Percentiles rank a stretch among this genome's conserved stretches.
phyloP scores from a whole-genome alignment of 2,888 invertebrate genomes.

The Rhopalosiphum nymphaeae region DNA sequence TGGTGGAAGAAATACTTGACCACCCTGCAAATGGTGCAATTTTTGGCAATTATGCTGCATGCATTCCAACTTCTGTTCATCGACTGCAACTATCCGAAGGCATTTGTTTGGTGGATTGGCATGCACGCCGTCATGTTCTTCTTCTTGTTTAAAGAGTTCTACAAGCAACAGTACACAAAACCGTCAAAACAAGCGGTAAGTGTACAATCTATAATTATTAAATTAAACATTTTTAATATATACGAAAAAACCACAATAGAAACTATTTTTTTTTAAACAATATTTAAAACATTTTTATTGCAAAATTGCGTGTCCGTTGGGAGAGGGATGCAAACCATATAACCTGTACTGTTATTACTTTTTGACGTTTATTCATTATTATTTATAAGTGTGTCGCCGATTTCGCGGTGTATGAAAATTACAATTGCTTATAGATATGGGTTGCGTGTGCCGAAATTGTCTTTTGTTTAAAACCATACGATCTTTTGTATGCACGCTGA shows the following conservation, averaged over 20 bases:
- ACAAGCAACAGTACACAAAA: constrained; percentile 83
- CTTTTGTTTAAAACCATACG: constrained; percentile 7
- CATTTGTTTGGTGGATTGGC: constrained; percentile 97
- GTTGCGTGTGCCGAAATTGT: not conserved
- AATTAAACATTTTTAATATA: not conserved
- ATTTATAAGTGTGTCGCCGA: not conserved
- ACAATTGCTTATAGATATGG: not conserved
- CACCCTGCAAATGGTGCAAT: constrained; percentile 93
- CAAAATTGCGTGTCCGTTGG: not conserved
- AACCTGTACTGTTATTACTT: not conserved
- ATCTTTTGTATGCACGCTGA: not conserved
- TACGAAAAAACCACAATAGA: not conserved
- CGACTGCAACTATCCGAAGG: constrained; percentile 92
- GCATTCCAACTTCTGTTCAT: constrained; percentile 92
- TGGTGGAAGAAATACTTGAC: constrained; percentile 98
- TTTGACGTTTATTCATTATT: not conserved
- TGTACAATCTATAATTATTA: not conserved
- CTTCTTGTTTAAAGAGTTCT: constrained; percentile 95
- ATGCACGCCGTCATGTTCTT: constrained; percentile 96
- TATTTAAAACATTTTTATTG: not conserved
- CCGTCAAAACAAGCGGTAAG: constrained; percentile 70
- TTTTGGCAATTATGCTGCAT: constrained; percentile 90
- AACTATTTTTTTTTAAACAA: not conserved
- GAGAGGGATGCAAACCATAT: not conserved
- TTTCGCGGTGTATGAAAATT: constrained; percentile 3